These are phyloP conservation scores for Numenius phaeopus DNA, from an alignment of 2,797 vertebrate genomes.

Conservation along the genomic window DNA sequence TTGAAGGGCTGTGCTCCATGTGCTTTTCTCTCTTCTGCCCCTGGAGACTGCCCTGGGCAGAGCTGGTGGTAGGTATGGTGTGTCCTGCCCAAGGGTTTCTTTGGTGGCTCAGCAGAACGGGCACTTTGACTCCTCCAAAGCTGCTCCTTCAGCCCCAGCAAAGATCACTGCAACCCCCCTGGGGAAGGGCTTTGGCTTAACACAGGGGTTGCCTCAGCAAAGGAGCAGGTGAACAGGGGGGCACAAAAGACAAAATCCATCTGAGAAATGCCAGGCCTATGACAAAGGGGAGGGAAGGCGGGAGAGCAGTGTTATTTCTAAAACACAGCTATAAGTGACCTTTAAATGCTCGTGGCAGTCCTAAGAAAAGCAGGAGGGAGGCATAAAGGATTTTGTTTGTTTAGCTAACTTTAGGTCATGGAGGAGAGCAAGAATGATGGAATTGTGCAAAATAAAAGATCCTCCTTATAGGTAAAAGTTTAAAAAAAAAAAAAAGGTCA, in stretches of 20 bases:
- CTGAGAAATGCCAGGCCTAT: background rate
- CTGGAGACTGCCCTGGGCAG: background rate
- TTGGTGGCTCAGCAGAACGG: background rate
- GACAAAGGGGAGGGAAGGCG: background rate
- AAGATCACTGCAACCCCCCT: accelerated
- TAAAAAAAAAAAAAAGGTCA: background rate
- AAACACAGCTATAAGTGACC: background rate
- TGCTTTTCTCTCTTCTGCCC: accelerated
- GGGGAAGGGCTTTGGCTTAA: background rate
- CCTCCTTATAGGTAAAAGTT: background rate
- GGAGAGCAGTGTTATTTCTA: background rate
- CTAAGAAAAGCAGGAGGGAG: background rate
- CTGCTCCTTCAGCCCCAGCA: background rate
- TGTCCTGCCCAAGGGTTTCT: accelerated
- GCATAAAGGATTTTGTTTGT: accelerated
- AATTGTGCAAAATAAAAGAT: background rate
- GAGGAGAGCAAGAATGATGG: background rate
- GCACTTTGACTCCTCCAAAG: accelerated
- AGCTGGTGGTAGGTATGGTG: background rate
- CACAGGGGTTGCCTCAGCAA: background rate
- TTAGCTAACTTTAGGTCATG: background rate
- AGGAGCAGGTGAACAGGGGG: background rate
- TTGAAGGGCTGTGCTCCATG: background rate
- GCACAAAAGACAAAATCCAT: background rate
- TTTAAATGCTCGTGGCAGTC: background rate